Base-by-base conservation (phyloP, 2,888 invertebrate genomes). In the Synergus laeviventris region DNA sequence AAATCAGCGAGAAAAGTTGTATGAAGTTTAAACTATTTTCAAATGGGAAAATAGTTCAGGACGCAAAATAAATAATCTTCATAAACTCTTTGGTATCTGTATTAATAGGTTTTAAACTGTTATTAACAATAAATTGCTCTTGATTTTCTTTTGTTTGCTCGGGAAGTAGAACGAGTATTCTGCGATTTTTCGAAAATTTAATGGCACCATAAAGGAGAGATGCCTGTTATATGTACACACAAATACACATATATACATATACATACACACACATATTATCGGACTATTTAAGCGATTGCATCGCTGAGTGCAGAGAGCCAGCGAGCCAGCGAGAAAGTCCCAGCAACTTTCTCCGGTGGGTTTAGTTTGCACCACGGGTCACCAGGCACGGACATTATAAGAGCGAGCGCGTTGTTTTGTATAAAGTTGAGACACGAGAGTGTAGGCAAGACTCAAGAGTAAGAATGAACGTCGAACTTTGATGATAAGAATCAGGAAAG, bases 291-390 rank as follows among this genome's bases (percentile, higher is more conserved):
- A 87, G 85, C 84, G 87, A 88, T 87, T 88, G 89, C 89, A 89
- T 88, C 88, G 88, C 79, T 18, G 78, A 70, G 83, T 79, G 86
- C 86, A 84, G 83, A 78, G 83, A 84, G 81, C 79, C 82, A 81
- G 66, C 77, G 85, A 31, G 31, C 31, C 84, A 81, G 84, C 88
- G 89, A 87, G 89, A 89, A 89, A 89, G 89, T 89, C 81, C 85
- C 83, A 85, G 86, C 87, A 88, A 89, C 89, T 89, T 89, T 89
- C 89, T 89, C 89, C 87, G 84, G 82, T 85, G 86, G 85, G 86
- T 86, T 89, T 89, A 89, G 86, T 87, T 89, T 89, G 89, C 89
- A 88, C 87, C 87, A 85, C 86, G 87, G 89, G 89, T 89, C 89
- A 89, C 88, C 88, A 88, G 87, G 82, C 86, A 89, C 85, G 87